Base-by-base conservation (phyloP, 2,797 vertebrate species). In the Falco peregrinus region DNA sequence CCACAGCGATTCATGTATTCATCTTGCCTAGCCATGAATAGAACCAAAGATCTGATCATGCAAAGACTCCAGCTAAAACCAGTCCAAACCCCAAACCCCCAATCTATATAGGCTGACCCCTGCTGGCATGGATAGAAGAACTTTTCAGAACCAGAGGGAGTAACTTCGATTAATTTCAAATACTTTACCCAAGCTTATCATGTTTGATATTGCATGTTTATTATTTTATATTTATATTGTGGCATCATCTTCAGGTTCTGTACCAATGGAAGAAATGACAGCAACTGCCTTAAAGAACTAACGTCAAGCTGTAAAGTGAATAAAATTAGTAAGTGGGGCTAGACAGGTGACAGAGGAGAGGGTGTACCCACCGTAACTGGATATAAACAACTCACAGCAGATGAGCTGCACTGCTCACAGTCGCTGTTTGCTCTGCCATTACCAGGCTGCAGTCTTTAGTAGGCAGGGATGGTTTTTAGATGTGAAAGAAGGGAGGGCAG, bases 291-390 rank as follows among this genome's bases (percentile, higher is more conserved):
- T 56, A 33, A 60, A 78, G 86, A 74, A 13, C 35, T 47, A 35
- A 8, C 13, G 37, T 7, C 26, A 77, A 47, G 61, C 70, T 51
- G 53, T 3, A 65, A 39, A 60, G 63, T 22, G 59, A 45, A 19
- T 48, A 48, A 82, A 65, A 57, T 61, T 22, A 59, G 60, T n/a
- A 48, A 47, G 47, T 4, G 18, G 56, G 45, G 39, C 56, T 48
- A 61, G 77, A 4, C 4, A 61, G 82, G 67, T 25, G 67, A 33
- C 18, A 11, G 37, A 50, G 61, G 54, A 80, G 61, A 65, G 54
- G 25, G 0, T 0, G 31, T 16, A 4, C 53, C 3, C 11, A 19
- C 35, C 76, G 8, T 7, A 37, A 5, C 56, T 8, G 70, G 39
- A 2, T 2, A 9, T 0, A 56, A 65, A 47, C 64, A 37, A 4